Evolutionary conservation across 2,888 invertebrate genomes (phyloP), one percentile per base, ranked within the genome.

Genomic region (Napeogenes inachia): DNA sequence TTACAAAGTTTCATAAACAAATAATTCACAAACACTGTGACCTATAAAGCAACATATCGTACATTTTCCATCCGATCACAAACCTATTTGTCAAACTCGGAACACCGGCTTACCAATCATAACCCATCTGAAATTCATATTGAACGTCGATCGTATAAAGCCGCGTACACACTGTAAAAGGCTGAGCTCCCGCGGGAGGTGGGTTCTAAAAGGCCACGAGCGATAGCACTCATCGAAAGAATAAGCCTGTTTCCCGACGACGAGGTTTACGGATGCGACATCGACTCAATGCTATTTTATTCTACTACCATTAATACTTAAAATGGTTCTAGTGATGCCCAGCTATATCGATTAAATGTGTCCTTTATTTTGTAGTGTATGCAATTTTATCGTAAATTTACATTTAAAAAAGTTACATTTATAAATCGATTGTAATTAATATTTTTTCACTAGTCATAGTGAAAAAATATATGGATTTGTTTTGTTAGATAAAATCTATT

Each of bases 201-300:
- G 74, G 77, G 77, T 6, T 77, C 82, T 83, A 80, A 85, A 82
- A 86, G 87, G 85, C 85, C 85, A 80, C 75, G 79, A 80, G 75
- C 79, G 80, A 84, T 84, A 86, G 85, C 87, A 87, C 88, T 87
- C 88, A 87, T 87, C 85, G 85, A 75, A 79, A 80, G 87, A 88
- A 88, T 90, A 90, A 90, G 90, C 90, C 81, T 89, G 90, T 89
- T 90, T 90, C 85, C 85, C 88, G 84, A 82, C 87, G 83, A 75
- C 78, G 78, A 78, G 88, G 87, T 86, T 89, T 87, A 89, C 80
- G 73, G 87, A 85, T 85, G 88, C 82, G 84, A 85, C 87, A 82
- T 83, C 82, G 85, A 86, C 83, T 87, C 86, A 84, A 82, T 86
- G 79, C 88, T 89, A 88, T 89, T 89, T 89, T 88, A 89, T 89